phyloP scores from a whole-genome alignment of 2,888 invertebrate species.

The Agriopis aurantiaria region DNA sequence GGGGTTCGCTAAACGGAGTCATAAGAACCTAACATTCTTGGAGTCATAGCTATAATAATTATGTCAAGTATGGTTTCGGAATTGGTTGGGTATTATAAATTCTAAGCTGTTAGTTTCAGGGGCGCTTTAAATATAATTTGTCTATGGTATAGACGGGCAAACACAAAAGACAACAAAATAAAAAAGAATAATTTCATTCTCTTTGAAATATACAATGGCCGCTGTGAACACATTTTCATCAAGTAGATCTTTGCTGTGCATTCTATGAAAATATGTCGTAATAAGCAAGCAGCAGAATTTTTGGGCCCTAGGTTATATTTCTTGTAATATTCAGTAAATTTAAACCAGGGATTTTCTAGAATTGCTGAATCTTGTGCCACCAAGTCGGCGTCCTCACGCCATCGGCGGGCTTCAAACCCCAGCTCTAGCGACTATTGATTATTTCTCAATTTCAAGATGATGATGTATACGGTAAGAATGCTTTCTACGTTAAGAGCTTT shows the following conservation, averaged over 20 bases:
- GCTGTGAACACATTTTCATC: background rate
- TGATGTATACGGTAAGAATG: conserved; percentile 78
- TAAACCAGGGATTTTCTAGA: background rate
- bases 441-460: conserved; percentile 64
- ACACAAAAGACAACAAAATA: background rate
- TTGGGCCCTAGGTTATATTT: background rate
- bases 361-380: background rate
- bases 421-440: conserved; percentile 66
- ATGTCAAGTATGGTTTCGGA: too few relatives aligned
- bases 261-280: conserved; percentile 7
- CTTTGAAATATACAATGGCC: background rate
- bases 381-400: conserved; percentile 60
- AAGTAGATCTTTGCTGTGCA: background rate
- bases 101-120: too few relatives aligned
- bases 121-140: too few relatives aligned
- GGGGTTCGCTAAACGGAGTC: too few relatives aligned
- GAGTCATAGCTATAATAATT: too few relatives aligned
- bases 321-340: background rate
- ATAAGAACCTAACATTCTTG: too few relatives aligned
- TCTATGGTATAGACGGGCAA: too few relatives aligned
- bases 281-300: background rate
- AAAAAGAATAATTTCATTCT: background rate
- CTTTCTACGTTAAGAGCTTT: background rate
- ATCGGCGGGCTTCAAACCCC: conserved; percentile 49
- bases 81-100: too few relatives aligned